Percentiles rank a stretch among this genome's conserved stretches.
phyloP scores from a whole-genome alignment of 2,113 vertebrate species.

The Pelvicachromis taeniatus region DNA sequence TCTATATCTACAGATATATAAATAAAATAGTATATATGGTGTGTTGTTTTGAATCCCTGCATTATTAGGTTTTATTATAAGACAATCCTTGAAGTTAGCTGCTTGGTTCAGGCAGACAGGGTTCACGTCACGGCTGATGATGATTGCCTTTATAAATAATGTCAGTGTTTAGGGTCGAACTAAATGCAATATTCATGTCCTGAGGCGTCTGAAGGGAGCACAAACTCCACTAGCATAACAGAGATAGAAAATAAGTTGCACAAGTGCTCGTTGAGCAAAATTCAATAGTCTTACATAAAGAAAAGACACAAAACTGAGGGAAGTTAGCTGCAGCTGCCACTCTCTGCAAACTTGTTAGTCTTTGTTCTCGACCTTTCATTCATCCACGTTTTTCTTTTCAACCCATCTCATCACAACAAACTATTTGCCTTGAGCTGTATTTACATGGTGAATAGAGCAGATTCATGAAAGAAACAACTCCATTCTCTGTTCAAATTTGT shows the following conservation, averaged over 20 bases:
- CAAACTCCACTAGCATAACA: not conserved
- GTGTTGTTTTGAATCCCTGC: not conserved
- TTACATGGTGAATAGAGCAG: not conserved
- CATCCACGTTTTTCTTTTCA: not conserved
- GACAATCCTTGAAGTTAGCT: constrained; percentile 33
- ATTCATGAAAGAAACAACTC: not conserved
- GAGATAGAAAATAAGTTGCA: not conserved
- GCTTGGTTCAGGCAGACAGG: not conserved
- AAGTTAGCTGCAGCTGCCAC: not conserved
- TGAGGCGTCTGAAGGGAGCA: constrained; percentile 10
- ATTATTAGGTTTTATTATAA: not conserved
- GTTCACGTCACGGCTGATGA: constrained; percentile 44
- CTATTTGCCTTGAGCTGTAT: not conserved
- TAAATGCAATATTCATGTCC: constrained; percentile 47
- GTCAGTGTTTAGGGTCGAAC: constrained; percentile 32
- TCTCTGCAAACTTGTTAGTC: not conserved
- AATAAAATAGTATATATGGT: not conserved
- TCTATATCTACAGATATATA: no score
- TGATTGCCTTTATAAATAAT: constrained; percentile 49
- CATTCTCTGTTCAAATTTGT: not conserved
- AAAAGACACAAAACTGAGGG: not conserved
- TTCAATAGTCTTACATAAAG: not conserved
- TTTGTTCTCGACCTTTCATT: not conserved
- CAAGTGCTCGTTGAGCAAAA: not conserved
- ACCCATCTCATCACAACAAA: not conserved